A percentile compares a stretch with the other conserved stretches of the same genome.
Evolutionary conservation across 2,888 invertebrate species (phyloP).

Genomic region (Poecilus cupreus): DNA sequence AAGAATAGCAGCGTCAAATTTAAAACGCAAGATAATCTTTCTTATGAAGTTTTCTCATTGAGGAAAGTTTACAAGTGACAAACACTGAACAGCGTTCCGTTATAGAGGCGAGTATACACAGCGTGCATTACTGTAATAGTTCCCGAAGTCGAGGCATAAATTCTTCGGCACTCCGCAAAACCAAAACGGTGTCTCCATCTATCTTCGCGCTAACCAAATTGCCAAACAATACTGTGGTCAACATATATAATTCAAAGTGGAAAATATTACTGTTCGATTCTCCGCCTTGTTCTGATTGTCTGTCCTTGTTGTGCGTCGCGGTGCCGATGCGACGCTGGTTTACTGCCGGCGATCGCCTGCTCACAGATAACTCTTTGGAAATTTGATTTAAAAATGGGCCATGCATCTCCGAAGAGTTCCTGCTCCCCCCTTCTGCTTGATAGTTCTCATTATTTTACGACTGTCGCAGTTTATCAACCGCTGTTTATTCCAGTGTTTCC

Average conservation of each 20-base stretch:
- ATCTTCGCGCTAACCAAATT: conserved; percentile 63
- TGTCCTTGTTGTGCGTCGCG: conserved; percentile 3
- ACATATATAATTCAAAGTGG: conserved; percentile 63
- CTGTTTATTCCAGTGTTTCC: conserved; percentile 2
- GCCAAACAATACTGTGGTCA: conserved; percentile 68
- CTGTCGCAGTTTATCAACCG: conserved; percentile 30
- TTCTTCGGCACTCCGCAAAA: conserved; percentile 51
- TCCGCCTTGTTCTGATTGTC: conserved; percentile 12
- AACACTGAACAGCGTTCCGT: neutral
- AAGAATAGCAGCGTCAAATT: neutral
- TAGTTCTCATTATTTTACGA: conserved; percentile 37
- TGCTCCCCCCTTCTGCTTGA: neutral
- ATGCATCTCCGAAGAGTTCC: conserved; percentile 30
- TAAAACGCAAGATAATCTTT: conserved; percentile 4
- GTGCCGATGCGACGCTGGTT: neutral
- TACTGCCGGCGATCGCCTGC: conserved; percentile 28
- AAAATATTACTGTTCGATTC: conserved; percentile 55
- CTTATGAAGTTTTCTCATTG: conserved; percentile 35
- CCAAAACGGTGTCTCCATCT: conserved; percentile 45
- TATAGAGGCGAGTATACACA: conserved; percentile 17
- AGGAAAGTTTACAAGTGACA: conserved; percentile 37
- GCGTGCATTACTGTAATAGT: conserved; percentile 57
- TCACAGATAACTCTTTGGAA: conserved; percentile 48
- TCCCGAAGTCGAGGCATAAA: conserved; percentile 53
- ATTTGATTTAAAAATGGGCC: conserved; percentile 58